Evolutionary conservation across 2,113 vertebrate species (phyloP).

Genomic region (Bos indicus): DNA sequence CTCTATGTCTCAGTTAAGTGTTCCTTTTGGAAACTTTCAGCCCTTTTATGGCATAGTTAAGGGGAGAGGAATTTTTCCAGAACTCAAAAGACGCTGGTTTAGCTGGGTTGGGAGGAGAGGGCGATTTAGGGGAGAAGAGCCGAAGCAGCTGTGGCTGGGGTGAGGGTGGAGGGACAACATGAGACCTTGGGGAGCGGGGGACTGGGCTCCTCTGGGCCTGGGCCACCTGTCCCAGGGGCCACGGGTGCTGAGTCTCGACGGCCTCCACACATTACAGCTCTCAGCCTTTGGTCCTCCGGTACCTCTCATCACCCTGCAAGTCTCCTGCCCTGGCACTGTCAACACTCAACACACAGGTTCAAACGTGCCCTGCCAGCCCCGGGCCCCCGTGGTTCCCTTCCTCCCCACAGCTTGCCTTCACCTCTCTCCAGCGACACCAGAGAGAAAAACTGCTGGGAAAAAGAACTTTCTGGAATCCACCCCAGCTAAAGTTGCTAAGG

Average conservation of each 20-base stretch:
- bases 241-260: not conserved
- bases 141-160: not conserved
- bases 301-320: not conserved
- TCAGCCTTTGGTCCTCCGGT: no score
- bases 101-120: not conserved
- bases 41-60: conserved; percentile 27
- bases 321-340: not conserved
- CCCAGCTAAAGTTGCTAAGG: not conserved
- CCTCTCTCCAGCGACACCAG: not conserved
- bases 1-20: not conserved
- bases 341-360: not conserved
- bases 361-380: not conserved
- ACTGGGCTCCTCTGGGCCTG: not conserved
- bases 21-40: conserved; percentile 45
- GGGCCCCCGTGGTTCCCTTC: accelerated
- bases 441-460: not conserved
- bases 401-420: not conserved
- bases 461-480: not conserved
- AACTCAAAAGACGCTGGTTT: conserved; percentile 25
- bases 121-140: not conserved
- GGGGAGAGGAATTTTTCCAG: conserved; percentile 62
- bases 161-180: accelerated
- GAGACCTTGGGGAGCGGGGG: not conserved
- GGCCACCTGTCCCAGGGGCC: not conserved
- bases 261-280: not conserved